Conservation (phyloP, 2,113 vertebrate genomes). For the Spilogale gracilis region DNA sequence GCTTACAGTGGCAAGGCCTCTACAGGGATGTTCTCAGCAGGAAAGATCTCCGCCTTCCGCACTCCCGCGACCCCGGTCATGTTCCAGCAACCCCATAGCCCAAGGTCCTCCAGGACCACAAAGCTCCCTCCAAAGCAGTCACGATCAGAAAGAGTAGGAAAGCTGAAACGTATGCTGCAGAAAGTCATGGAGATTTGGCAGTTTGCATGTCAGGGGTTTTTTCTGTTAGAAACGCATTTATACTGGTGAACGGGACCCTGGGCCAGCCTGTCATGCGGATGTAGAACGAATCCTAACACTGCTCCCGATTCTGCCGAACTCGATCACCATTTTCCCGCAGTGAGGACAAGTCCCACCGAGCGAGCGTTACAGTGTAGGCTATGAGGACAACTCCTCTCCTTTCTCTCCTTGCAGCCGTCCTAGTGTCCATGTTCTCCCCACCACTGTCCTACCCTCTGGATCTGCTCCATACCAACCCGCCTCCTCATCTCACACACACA, state of each 20-base stretch:
- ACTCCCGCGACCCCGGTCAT: not conserved
- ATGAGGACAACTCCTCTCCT: not conserved
- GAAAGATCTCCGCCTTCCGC: not conserved
- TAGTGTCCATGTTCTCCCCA: not conserved
- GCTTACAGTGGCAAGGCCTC: not conserved
- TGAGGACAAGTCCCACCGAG: not conserved
- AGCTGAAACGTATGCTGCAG: not conserved
- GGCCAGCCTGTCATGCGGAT: not conserved
- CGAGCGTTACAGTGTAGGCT: not conserved
- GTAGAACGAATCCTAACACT: not conserved
- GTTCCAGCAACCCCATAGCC: not conserved
- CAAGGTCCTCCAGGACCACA: not conserved
- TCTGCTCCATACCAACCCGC: not conserved
- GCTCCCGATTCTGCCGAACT: not conserved
- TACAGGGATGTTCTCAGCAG: slow-evolving; percentile 8
- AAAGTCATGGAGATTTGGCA: slow-evolving; percentile 11
- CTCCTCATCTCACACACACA: not conserved
- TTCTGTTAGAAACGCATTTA: slow-evolving; percentile 35
- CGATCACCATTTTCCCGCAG: not conserved
- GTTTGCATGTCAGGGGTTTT: not conserved
- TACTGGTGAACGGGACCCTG: not conserved
- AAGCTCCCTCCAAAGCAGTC: not conserved
- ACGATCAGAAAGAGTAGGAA: not conserved
- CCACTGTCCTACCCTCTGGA: not conserved
- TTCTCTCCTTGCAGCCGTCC: not conserved